Evolutionary conservation across 2,888 invertebrate species (phyloP).

Genomic region (Hydriomena furcata): DNA sequence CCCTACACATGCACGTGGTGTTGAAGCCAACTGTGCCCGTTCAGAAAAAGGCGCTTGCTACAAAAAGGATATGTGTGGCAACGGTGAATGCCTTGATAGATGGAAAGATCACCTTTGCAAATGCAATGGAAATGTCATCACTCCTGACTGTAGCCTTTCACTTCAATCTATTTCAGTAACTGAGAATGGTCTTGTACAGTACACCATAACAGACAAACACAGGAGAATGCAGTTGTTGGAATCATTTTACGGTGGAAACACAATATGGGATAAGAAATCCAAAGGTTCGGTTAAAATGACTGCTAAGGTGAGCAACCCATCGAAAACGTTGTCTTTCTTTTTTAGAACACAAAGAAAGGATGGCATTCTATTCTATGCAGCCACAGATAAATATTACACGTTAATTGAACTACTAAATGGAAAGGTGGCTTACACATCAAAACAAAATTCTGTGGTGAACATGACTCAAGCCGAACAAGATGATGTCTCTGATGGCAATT

Average conservation of each 20-base stretch:
- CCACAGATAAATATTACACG: constrained; percentile 94
- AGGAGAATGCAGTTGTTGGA: constrained; percentile 93
- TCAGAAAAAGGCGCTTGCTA: constrained; percentile 86
- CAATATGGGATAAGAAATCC: constrained; percentile 84
- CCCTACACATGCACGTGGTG: constrained; percentile 88
- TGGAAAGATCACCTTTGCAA: constrained; percentile 91
- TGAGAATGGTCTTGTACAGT: constrained; percentile 91
- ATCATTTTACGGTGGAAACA: constrained; percentile 88
- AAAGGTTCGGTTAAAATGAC: constrained; percentile 56
- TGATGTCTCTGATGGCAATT: constrained; percentile 90
- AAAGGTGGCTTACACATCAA: constrained; percentile 90
- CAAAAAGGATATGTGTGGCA: constrained; percentile 79
- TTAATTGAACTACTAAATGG: constrained; percentile 90
- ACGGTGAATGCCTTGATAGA: constrained; percentile 90
- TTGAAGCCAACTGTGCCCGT: constrained; percentile 90
- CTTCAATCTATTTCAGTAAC: constrained; percentile 91
- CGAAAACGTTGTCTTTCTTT: constrained; percentile 90
- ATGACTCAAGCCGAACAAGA: constrained; percentile 88
- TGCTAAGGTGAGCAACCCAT: constrained; percentile 73
- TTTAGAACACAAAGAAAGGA: constrained; percentile 91
- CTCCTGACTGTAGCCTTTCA: constrained; percentile 91
- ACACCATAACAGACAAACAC: constrained; percentile 91
- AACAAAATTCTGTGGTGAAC: constrained; percentile 90
- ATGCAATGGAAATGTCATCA: constrained; percentile 87
- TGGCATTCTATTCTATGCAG: constrained; percentile 93